Evolutionary conservation across 2,113 vertebrate genomes (phyloP).

Genomic region (Turnix velox): DNA sequence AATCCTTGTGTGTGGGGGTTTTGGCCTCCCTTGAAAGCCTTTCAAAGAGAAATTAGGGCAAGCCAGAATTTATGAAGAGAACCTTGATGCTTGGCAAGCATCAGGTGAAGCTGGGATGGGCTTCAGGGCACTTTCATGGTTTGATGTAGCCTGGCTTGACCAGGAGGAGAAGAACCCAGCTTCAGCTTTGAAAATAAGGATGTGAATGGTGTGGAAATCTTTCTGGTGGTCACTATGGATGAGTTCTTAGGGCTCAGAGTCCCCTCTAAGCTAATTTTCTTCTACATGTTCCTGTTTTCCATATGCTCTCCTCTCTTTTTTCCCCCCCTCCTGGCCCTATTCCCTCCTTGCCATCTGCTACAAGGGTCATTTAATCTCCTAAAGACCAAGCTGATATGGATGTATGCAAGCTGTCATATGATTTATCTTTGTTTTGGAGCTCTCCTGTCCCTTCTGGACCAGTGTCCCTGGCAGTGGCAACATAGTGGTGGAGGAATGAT

Average conservation of each 20-base stretch:
- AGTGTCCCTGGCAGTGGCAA: fast-evolving
- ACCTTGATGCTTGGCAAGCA: neutral
- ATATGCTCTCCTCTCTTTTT: neutral
- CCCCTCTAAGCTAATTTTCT: neutral
- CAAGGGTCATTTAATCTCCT: neutral
- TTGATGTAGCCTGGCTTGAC: fast-evolving
- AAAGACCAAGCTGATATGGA: neutral
- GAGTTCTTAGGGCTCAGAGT: neutral
- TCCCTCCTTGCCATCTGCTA: neutral
- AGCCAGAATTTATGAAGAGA: neutral
- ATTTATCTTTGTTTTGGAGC: neutral
- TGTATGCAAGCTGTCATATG: neutral
- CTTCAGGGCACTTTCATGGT: neutral
- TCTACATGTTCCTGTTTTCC: neutral
- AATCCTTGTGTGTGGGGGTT: neutral
- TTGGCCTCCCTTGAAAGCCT: slow-evolving; percentile 43
- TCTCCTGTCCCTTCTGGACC: neutral
- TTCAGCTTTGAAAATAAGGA: neutral
- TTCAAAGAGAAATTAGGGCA: neutral
- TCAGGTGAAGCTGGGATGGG: neutral
- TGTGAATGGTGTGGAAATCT: too few relatives aligned
- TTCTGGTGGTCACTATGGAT: neutral
- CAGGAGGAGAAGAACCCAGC: neutral
- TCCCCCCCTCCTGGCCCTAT: neutral
- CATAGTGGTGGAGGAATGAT: fast-evolving